Conservation (phyloP, 1,140 invertebrate species). For the Drosophila erecta region DNA sequence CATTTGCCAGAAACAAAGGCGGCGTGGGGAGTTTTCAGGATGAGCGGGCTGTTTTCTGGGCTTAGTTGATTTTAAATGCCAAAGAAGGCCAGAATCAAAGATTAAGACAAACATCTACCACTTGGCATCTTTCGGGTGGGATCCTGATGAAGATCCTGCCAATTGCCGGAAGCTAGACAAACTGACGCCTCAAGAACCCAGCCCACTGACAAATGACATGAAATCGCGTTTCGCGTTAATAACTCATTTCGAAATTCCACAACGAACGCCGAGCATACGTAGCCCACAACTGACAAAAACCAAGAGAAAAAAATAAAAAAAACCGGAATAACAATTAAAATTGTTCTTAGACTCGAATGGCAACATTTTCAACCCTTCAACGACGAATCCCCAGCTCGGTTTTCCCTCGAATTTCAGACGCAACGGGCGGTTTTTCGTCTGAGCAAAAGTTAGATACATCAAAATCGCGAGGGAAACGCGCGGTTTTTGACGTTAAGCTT, state of each 20-base stretch:
- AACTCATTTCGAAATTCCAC: conserved; percentile 83
- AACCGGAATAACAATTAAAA: conserved; percentile 74
- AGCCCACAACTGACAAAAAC: conserved; percentile 8
- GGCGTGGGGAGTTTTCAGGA: background rate
- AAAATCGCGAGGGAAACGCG: conserved; percentile 51
- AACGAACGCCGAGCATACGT: conserved; percentile 49
- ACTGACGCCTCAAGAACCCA: conserved; percentile 48
- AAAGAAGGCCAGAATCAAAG: conserved; percentile 81
- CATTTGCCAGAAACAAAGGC: conserved; percentile 72
- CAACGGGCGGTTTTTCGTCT: conserved; percentile 29
- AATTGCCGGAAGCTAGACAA: conserved; percentile 58
- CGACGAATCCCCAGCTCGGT: background rate
- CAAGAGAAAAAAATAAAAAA: conserved; percentile 17
- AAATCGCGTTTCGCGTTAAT: conserved; percentile 79
- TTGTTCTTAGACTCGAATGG: conserved; percentile 55
- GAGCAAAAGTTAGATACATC: conserved; percentile 31
- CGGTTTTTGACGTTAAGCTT: conserved; percentile 32
- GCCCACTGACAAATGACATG: conserved; percentile 79
- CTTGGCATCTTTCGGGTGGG: conserved; percentile 15
- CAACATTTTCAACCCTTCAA: conserved; percentile 56
- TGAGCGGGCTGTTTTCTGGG: conserved; percentile 6
- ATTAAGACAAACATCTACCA: conserved; percentile 84
- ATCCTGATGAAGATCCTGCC: conserved; percentile 28
- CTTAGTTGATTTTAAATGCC: conserved; percentile 27
- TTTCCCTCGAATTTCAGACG: background rate